Conservation (phyloP, 2,113 vertebrate species). For the Sorex araneus region DNA sequence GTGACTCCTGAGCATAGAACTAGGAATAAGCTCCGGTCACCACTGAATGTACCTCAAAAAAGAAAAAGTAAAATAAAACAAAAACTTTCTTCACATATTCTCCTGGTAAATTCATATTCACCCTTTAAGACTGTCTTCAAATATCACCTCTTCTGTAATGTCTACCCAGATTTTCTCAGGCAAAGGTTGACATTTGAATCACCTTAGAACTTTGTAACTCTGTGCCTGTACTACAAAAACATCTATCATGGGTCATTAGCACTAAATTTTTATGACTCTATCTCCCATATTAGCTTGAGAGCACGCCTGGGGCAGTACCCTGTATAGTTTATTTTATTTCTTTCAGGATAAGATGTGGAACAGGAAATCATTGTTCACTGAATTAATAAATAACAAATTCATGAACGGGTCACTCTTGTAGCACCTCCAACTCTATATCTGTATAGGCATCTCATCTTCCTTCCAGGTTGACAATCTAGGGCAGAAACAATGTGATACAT, state of each 20-base stretch:
- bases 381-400: conserved; percentile 29
- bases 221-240: neutral
- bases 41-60: no score
- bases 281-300: neutral
- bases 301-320: neutral
- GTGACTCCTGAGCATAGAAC: no score
- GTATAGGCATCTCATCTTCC: neutral
- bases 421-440: neutral
- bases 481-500: conserved; percentile 1
- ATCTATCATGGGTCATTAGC: conserved; percentile 4
- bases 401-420: neutral
- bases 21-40: no score
- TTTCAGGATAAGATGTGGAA: neutral
- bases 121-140: conserved; percentile 14
- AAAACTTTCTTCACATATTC: conserved; percentile 42
- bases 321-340: conserved; percentile 55
- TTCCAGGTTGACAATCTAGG: neutral
- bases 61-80: no score
- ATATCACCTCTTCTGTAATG: conserved; percentile 37
- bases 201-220: conserved; percentile 23
- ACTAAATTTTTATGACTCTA: neutral
- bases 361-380: conserved; percentile 16
- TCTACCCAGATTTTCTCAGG: conserved; percentile 46
- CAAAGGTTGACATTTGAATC: neutral
- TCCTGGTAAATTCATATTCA: conserved; percentile 36